Evolutionary conservation across 2,113 vertebrate species (phyloP).

Genomic region (Platichthys stellatus): DNA sequence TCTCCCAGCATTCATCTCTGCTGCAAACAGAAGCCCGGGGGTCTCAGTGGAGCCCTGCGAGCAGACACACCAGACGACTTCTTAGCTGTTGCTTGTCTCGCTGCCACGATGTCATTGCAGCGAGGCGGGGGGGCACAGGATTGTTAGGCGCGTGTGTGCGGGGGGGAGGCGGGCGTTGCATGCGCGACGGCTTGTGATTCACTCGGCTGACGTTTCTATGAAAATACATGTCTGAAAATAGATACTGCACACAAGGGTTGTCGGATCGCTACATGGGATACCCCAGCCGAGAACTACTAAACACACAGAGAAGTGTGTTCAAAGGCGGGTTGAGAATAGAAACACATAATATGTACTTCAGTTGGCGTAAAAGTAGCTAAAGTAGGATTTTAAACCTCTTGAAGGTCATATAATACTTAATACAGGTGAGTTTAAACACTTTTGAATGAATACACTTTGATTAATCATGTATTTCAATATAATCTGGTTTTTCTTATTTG

Average conservation of each 20-base stretch:
- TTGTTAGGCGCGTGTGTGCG: background rate
- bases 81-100: constrained; percentile 47
- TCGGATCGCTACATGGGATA: background rate
- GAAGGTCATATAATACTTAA: too few relatives aligned
- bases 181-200: constrained; percentile 25
- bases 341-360: background rate
- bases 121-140: constrained; percentile 17
- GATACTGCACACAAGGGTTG: background rate
- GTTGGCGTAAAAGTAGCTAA: background rate
- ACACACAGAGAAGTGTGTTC: background rate
- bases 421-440: too few relatives aligned
- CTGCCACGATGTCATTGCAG: constrained; percentile 14
- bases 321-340: background rate
- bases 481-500: too few relatives aligned
- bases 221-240: constrained; percentile 29
- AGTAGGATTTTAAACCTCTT: background rate
- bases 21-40: constrained; percentile 56
- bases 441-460: too few relatives aligned
- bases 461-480: too few relatives aligned
- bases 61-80: constrained; percentile 48
- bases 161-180: background rate
- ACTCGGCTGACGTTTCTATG: constrained; percentile 33
- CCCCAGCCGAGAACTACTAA: background rate
- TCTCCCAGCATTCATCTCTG: constrained; percentile 62
- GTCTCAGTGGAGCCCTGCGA: constrained; percentile 54